Base-by-base conservation (phyloP, 2,113 vertebrate species). In the Pseudorectes ferrugineus region DNA sequence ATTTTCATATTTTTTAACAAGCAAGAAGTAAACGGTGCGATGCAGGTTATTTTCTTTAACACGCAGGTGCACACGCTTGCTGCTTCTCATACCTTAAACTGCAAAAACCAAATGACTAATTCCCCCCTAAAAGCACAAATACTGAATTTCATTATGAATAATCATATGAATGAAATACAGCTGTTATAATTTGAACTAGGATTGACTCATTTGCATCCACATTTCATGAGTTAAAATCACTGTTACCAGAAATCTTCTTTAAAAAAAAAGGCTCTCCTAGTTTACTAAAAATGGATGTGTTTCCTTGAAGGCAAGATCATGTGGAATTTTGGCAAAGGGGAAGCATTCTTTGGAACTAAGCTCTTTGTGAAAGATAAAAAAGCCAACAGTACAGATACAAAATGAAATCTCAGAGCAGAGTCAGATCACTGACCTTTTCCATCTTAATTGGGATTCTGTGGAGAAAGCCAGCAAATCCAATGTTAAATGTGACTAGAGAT, bases 241-340 rank as follows among this genome's bases (percentile, higher is more conserved):
- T 57, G 45, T 45, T 79, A 87, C 31, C 49, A 91, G 58, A 89
- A 85, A 93, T 62, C 21, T 35, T 40, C 52, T 45, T 85, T 58
- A 25, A 73, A 74, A 75, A 67, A 54, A 85, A 68, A 38, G 20
- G 38, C 45, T 92, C 67, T 89, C 35, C 71, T 55, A 85, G 51
- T 36, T 85, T 80, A 88, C 88, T 96, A 93, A 94, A 97, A 96
- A 95, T 83, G 89, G 93, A 89, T 73, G 81, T 3, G 7, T 77
- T 95, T 97, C 93, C 89, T 96, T 97, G 80, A 96, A 92, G 85
- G 78, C 78, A 68, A 49, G 74, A 89, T 88, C 67, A 94, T 91
- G 84, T 52, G 88, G 81, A 87, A 96, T 93, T 95, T 92, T 96
- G 94, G 95, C 93, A 96, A 77, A 88, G 62, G 61, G 8, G 52